Percentiles rank a stretch among this genome's conserved stretches.
These are phyloP conservation scores for Malurus alboscapulatus DNA, from an alignment of 2,113 vertebrate genomes.

Conservation along the genomic window DNA sequence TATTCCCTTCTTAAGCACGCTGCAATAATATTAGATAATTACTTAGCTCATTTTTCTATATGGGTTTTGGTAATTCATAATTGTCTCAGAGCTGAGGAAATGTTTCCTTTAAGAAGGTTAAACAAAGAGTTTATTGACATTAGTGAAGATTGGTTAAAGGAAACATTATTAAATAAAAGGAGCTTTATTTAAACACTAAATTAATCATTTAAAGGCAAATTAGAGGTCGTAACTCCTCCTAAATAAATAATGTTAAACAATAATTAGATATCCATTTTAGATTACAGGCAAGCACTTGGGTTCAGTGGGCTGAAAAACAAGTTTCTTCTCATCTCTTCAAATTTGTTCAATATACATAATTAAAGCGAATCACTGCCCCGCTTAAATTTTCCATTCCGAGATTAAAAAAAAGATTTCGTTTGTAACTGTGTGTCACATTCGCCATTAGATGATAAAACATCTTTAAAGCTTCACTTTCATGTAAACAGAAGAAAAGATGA, in stretches of 20 bases:
- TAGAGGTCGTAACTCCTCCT: conserved; percentile 81
- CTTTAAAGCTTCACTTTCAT: conserved; percentile 61
- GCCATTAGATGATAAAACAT: conserved; percentile 48
- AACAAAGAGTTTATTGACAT: conserved; percentile 89
- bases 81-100: conserved; percentile 75
- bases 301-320: too few relatives aligned
- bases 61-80: conserved; percentile 75
- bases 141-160: conserved; percentile 85
- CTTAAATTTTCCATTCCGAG: conserved; percentile 52
- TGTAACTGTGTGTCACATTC: conserved; percentile 39
- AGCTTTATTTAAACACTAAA: conserved; percentile 89
- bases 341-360: conserved; percentile 51
- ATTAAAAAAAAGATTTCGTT: conserved; percentile 53
- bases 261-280: conserved; percentile 68
- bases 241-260: conserved; percentile 79
- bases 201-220: conserved; percentile 90
- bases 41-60: conserved; percentile 71
- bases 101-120: conserved; percentile 85
- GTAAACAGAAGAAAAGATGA: conserved; percentile 61
- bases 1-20: conserved; percentile 44
- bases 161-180: conserved; percentile 86
- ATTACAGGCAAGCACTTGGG: neutral
- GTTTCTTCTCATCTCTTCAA: conserved; percentile 46
- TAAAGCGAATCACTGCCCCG: conserved; percentile 23
- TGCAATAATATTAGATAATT: conserved; percentile 65